phyloP scores from a whole-genome alignment of 1,140 invertebrate genomes.

The Centruroides sculpturatus region DNA sequence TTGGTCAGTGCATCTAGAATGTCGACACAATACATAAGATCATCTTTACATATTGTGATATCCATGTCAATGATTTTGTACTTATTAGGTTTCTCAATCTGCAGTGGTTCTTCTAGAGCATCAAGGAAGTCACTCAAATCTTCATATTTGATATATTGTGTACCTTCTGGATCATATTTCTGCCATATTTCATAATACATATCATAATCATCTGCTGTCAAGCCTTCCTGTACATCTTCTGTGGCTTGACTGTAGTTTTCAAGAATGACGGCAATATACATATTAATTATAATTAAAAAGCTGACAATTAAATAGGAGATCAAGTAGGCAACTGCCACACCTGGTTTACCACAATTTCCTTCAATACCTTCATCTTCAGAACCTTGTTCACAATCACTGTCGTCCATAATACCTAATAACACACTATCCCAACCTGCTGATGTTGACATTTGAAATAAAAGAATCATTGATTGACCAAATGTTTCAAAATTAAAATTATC shows the following conservation, averaged over 20 bases:
- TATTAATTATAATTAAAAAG: conserved; percentile 97
- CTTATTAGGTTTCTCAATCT: conserved; percentile 96
- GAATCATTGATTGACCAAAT: conserved; percentile 94
- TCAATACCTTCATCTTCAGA: conserved; percentile 54
- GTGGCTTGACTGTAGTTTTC: conserved; percentile 97
- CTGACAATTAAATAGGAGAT: conserved; percentile 93
- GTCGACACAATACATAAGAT: conserved; percentile 93
- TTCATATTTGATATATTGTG: conserved; percentile 88
- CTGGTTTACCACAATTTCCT: conserved; percentile 71
- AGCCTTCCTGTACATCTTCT: conserved; percentile 94
- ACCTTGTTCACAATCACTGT: conserved; percentile 55
- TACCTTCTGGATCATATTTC: conserved; percentile 92
- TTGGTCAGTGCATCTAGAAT: conserved; percentile 80
- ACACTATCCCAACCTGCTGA: conserved; percentile 95
- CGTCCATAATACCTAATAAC: conserved; percentile 88
- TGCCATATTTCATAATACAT: conserved; percentile 99
- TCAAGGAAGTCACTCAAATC: conserved; percentile 89
- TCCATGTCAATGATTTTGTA: conserved; percentile 98
- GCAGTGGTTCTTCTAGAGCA: conserved; percentile 78
- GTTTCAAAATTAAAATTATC: conserved; percentile 98
- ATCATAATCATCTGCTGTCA: conserved; percentile 97
- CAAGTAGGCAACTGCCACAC: conserved; percentile 84
- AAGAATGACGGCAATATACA: conserved; percentile 98
- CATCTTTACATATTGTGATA: conserved; percentile 92
- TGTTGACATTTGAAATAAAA: conserved; percentile 97